Evolutionary conservation across 2,888 invertebrate species (phyloP).

Genomic region (Noctua fimbriata): DNA sequence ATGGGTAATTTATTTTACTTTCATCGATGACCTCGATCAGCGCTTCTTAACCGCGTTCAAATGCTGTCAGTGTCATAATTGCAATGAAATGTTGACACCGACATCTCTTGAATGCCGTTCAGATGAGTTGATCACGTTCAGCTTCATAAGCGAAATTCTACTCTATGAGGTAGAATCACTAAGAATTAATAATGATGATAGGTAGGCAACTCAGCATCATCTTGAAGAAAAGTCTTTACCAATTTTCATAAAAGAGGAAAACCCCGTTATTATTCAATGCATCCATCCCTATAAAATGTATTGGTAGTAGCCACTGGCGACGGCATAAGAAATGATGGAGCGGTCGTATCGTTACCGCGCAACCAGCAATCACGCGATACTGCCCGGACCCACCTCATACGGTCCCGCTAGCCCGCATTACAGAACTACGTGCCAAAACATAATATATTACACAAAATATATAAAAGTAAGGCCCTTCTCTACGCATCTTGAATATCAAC

Average conservation of each 20-base stretch:
- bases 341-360: constrained; percentile 19
- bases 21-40: not conserved
- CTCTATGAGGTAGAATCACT: not conserved
- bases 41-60: not conserved
- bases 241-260: not conserved
- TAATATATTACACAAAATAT: constrained; percentile 45
- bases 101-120: not conserved
- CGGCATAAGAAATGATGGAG: constrained; percentile 14
- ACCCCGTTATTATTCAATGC: constrained; percentile 15
- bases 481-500: constrained; percentile 68
- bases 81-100: not conserved
- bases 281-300: constrained; percentile 20
- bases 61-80: not conserved
- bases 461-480: constrained; percentile 47
- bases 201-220: not conserved
- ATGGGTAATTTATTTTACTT: not conserved
- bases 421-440: constrained; percentile 56
- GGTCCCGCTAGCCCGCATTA: constrained; percentile 37
- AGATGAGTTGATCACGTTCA: not conserved
- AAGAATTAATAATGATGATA: not conserved
- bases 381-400: constrained; percentile 18
- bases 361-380: constrained; percentile 22
- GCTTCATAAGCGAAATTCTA: not conserved
- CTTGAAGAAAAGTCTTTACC: not conserved
- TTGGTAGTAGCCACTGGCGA: constrained; percentile 1